Conservation (phyloP, 53 echinoderm and acorn worm genomes). For the Actinopyga echinites region DNA sequence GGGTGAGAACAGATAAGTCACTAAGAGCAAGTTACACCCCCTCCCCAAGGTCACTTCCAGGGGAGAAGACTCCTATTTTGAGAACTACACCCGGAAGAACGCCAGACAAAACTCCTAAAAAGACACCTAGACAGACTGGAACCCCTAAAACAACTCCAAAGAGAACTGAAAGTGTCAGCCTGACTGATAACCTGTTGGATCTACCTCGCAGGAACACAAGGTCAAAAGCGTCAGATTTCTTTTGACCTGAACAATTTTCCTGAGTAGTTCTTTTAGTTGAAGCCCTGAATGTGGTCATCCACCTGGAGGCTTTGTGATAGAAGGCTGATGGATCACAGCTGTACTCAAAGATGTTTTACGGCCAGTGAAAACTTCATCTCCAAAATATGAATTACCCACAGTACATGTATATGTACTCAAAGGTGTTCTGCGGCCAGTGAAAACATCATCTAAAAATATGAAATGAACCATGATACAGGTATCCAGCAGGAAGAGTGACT, state of each 20-base stretch:
- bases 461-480: no score
- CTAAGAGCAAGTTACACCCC: constrained; percentile 92
- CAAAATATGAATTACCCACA: no score
- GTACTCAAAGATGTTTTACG: no score
- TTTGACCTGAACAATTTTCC: constrained; percentile 20
- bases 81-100: constrained; percentile 60
- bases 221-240: constrained; percentile 82
- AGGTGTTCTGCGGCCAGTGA: no score
- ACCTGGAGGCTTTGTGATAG: no score
- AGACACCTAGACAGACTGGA: constrained; percentile 65
- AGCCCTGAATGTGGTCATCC: no score
- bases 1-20: constrained; percentile 72
- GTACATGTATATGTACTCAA: no score
- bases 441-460: no score
- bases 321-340: no score
- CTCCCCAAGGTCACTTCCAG: constrained; percentile 64
- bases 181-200: constrained; percentile 87
- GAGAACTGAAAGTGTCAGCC: constrained; percentile 54
- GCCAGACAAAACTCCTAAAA: constrained; percentile 58
- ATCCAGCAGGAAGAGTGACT: no score
- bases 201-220: constrained; percentile 76
- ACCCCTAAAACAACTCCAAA: constrained; percentile 57
- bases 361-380: no score
- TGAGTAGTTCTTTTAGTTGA: no score
- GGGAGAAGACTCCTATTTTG: constrained; percentile 82